These are phyloP conservation scores for Deilephila porcellus DNA, from an alignment of 2,888 invertebrate genomes.

Conservation along the genomic window DNA sequence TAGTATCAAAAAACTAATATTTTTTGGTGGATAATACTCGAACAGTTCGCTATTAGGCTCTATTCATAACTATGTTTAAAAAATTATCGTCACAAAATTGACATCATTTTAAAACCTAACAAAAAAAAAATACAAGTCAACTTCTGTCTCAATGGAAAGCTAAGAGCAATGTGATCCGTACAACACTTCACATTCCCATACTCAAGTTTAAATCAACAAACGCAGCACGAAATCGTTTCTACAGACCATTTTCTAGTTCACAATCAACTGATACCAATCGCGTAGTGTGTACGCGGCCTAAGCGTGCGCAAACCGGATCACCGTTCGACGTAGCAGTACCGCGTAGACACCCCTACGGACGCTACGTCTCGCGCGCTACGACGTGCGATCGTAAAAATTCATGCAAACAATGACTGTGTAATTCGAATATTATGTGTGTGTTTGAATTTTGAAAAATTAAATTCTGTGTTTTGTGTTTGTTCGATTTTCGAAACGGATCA, in stretches of 20 bases:
- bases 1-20: too few relatives aligned
- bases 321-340: conserved; percentile 58
- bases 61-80: too few relatives aligned
- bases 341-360: conserved; percentile 60
- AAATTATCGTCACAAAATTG: too few relatives aligned
- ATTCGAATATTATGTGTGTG: conserved; percentile 41
- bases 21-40: too few relatives aligned
- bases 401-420: conserved; percentile 34
- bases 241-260: conserved; percentile 23
- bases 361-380: conserved; percentile 59
- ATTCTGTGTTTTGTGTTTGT: conserved; percentile 49
- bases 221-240: conserved; percentile 6
- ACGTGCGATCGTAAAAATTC: conserved; percentile 47
- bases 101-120: neutral
- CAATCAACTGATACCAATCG: conserved; percentile 36
- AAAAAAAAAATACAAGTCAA: neutral
- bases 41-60: too few relatives aligned
- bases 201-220: conserved; percentile 23
- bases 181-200: neutral
- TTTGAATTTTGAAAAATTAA: conserved; percentile 32
- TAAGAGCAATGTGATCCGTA: neutral
- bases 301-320: conserved; percentile 58
- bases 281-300: conserved; percentile 50
- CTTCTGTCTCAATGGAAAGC: neutral
- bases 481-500: conserved; percentile 32